phyloP scores from a whole-genome alignment of 2,113 vertebrate genomes.

The Narcine bancroftii region DNA sequence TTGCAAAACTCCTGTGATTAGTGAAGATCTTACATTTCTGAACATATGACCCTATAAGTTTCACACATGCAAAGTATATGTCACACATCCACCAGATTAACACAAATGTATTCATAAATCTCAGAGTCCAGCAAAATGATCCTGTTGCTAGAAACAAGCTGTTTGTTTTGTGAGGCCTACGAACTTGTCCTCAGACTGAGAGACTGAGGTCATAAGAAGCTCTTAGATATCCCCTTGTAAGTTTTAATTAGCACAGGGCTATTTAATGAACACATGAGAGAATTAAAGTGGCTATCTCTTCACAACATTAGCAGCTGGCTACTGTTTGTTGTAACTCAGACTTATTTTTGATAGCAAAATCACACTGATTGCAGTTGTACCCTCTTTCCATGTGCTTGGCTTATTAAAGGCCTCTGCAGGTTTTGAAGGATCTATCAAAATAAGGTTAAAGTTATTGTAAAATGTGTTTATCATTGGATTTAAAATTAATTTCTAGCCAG shows the following conservation, averaged over 20 bases:
- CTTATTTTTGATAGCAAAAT: background rate
- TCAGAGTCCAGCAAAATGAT: background rate
- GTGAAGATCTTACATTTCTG: background rate
- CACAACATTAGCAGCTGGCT: background rate
- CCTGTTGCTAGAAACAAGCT: background rate
- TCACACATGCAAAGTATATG: background rate
- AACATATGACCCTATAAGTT: background rate
- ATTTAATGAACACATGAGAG: background rate
- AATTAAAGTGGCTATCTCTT: background rate
- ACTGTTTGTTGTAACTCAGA: background rate
- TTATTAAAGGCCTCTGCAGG: background rate
- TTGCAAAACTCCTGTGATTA: background rate
- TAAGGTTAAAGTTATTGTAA: background rate
- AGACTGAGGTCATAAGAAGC: background rate
- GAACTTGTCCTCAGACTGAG: background rate
- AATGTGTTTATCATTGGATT: background rate
- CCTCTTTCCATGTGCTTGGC: background rate
- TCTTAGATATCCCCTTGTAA: background rate
- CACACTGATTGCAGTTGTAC: background rate
- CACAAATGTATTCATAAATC: constrained; percentile 8
- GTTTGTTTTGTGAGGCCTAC: background rate
- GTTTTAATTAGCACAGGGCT: background rate
- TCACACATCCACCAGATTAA: background rate
- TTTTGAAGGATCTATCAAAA: background rate
- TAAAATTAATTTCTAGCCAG: background rate